Evolutionary conservation across 2,113 vertebrate species (phyloP).

Genomic region (Chunga burmeisteri): DNA sequence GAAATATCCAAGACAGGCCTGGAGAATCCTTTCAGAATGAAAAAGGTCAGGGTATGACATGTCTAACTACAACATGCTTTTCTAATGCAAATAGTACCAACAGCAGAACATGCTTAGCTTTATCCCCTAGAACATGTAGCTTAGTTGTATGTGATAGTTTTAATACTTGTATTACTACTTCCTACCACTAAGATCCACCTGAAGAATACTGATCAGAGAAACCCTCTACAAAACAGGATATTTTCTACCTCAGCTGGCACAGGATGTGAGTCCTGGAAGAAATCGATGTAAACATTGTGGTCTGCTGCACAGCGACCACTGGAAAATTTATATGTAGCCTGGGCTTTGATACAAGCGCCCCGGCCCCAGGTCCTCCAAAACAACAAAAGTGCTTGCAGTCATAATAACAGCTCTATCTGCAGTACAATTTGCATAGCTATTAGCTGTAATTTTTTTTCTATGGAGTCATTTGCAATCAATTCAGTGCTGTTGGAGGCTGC

Average conservation of each 20-base stretch:
- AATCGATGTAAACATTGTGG: not conserved
- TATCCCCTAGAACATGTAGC: not conserved
- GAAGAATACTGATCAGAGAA: not conserved
- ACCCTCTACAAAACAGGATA: not conserved
- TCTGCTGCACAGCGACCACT: not conserved
- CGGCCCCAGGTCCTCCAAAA: not conserved
- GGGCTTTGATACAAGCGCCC: not conserved
- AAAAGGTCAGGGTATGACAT: fast-evolving
- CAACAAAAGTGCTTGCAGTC: not conserved
- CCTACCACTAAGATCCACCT: not conserved
- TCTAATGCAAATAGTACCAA: not conserved
- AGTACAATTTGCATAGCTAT: not conserved
- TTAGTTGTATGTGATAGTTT: not conserved
- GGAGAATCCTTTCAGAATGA: not conserved
- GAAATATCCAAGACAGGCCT: not conserved
- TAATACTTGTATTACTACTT: not conserved
- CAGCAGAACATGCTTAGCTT: not conserved
- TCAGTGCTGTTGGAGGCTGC: not conserved
- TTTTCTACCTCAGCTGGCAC: not conserved
- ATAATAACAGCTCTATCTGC: not conserved
- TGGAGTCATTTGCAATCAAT: not conserved
- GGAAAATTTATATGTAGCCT: not conserved
- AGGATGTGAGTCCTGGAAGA: not conserved
- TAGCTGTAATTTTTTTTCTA: not conserved
- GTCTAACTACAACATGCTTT: not conserved